Evolutionary conservation across 2,797 vertebrate species (phyloP).

Genomic region (Crypturellus tataupa): DNA sequence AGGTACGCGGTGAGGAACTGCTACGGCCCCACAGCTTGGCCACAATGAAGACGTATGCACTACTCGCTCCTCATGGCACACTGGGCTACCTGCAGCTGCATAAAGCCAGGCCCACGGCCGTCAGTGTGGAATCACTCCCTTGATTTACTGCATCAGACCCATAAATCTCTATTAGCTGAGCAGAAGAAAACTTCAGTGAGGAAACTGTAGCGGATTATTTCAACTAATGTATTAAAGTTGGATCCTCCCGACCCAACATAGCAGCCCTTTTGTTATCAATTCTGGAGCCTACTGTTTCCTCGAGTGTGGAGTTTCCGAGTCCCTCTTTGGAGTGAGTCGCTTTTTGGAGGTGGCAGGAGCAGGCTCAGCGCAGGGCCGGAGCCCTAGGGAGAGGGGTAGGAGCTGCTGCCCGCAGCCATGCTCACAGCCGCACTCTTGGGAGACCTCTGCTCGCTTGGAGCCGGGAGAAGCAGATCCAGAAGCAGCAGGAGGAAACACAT

Average conservation of each 20-base stretch:
- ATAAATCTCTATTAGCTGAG: not conserved
- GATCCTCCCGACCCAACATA: not conserved
- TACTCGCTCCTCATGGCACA: not conserved
- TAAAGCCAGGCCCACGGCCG: not conserved
- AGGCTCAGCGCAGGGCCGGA: not conserved
- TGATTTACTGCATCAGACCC: not conserved
- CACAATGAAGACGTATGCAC: not conserved
- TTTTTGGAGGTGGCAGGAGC: not conserved
- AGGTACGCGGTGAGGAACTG: too few species aligned
- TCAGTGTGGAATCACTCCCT: not conserved
- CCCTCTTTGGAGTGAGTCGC: not conserved
- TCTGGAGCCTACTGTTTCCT: not conserved
- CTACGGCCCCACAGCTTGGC: not conserved
- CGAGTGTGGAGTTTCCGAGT: not conserved
- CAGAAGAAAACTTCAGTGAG: not conserved
- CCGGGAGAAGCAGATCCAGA: not conserved
- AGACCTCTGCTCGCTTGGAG: not conserved
- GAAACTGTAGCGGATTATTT: not conserved
- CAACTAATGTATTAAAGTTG: not conserved
- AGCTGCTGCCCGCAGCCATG: too few species aligned
- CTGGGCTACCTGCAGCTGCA: not conserved
- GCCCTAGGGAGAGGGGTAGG: not conserved
- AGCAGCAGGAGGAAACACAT: not conserved
- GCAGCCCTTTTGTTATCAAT: not conserved
- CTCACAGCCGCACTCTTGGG: accelerated